phyloP scores from a whole-genome alignment of 2,888 invertebrate genomes.

The Branchipolynoe longqiensis region DNA sequence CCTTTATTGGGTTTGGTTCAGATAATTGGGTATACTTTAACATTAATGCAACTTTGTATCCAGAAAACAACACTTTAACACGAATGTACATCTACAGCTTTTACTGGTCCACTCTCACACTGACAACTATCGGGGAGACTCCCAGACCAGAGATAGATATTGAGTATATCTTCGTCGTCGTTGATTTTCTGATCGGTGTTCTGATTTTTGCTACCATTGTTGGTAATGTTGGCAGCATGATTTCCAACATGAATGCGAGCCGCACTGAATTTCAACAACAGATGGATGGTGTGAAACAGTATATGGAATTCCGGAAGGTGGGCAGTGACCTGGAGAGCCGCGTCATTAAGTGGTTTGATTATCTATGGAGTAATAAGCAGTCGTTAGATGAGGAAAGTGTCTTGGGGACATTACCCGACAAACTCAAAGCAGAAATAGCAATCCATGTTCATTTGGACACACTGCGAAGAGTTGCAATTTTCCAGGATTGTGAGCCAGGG shows the following conservation, averaged over 20 bases:
- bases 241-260: constrained; percentile 97
- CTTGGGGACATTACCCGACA: constrained; percentile 89
- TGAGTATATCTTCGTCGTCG: constrained; percentile 95
- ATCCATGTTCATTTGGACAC: constrained; percentile 97
- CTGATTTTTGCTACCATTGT: constrained; percentile 98
- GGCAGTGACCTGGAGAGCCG: constrained; percentile 89
- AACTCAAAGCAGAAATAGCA: constrained; percentile 93
- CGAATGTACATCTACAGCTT: constrained; percentile 90
- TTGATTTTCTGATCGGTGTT: constrained; percentile 94
- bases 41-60: constrained; percentile 55
- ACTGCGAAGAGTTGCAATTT: constrained; percentile 91
- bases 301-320: constrained; percentile 92
- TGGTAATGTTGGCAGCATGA: constrained; percentile 93
- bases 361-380: constrained; percentile 90
- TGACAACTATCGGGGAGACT: constrained; percentile 94
- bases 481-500: constrained; percentile 97
- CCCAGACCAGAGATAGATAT: constrained; percentile 95
- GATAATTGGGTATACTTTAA: constrained; percentile 87
- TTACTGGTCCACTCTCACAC: constrained; percentile 97
- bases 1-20: constrained; percentile 90
- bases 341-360: constrained; percentile 93
- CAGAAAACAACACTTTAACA: constrained; percentile 83
- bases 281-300: constrained; percentile 95
- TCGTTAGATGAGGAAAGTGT: constrained; percentile 92
- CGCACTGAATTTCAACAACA: constrained; percentile 96